Evolutionary conservation across 1,140 invertebrate species (phyloP).

Genomic region (Lamellibrachia luymesi): DNA sequence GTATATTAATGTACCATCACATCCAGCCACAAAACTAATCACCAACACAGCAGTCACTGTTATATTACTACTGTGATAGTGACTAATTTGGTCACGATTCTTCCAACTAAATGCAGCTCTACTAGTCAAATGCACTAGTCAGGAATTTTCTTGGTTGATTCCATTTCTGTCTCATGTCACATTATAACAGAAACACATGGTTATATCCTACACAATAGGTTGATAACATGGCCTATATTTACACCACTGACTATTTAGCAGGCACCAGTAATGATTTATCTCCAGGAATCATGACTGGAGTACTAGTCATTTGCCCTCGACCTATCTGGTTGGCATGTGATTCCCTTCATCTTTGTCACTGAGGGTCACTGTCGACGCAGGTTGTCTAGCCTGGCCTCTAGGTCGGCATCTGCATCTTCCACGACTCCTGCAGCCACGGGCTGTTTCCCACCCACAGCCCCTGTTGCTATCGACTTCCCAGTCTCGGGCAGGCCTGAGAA

Average conservation of each 20-base stretch:
- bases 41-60: neutral
- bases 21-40: too few species aligned
- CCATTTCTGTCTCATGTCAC: neutral
- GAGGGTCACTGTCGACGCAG: constrained; percentile 76
- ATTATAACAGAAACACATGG: neutral
- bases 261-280: neutral
- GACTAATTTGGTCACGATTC: neutral
- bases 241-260: neutral
- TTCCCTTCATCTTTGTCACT: neutral
- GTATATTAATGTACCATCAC: neutral
- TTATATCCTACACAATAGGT: neutral
- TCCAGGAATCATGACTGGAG: neutral
- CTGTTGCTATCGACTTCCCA: constrained; percentile 51
- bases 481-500: constrained; percentile 59
- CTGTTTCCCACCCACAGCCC: neutral
- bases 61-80: neutral
- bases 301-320: neutral
- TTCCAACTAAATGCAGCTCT: too few species aligned
- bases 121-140: too few species aligned
- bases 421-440: constrained; percentile 54
- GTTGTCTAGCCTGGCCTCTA: constrained; percentile 92
- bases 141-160: neutral
- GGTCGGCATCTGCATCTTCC: constrained; percentile 87
- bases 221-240: neutral
- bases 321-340: neutral